phyloP scores from a whole-genome alignment of 2,888 invertebrate species.

The Philopedon plagiatum region DNA sequence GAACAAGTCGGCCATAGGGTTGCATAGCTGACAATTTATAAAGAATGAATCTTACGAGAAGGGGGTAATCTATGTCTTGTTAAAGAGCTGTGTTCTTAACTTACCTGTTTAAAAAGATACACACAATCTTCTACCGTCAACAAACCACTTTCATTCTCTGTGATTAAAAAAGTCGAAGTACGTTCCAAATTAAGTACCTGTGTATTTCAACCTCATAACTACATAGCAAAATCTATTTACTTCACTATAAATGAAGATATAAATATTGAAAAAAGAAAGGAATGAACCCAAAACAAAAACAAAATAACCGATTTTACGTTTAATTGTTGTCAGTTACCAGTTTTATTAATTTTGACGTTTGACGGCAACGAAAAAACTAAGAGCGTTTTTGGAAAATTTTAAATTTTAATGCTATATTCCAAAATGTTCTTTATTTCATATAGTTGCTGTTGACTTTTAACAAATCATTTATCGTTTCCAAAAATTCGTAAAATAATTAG shows the following conservation, averaged over 20 bases:
- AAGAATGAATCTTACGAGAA: no score
- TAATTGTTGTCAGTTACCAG: not conserved
- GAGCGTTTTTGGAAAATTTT: not conserved
- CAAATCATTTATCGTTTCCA: not conserved
- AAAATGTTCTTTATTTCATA: not conserved
- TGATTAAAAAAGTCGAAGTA: slow-evolving; percentile 43
- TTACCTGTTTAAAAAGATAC: no score
- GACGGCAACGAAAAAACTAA: not conserved
- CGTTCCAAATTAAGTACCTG: slow-evolving; percentile 62
- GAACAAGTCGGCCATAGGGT: no score
- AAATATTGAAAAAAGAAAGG: not conserved
- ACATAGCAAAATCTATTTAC: slow-evolving; percentile 45
- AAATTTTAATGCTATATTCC: not conserved
- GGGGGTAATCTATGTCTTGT: no score
- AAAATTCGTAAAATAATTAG: slow-evolving; percentile 9
- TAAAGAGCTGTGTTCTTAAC: no score
- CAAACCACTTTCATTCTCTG: slow-evolving; percentile 28
- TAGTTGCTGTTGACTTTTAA: not conserved
- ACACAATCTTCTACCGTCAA: not conserved
- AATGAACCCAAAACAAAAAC: slow-evolving; percentile 28
- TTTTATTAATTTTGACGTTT: not conserved
- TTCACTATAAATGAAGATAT: slow-evolving; percentile 15
- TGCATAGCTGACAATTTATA: no score
- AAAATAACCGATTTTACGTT: slow-evolving; percentile 31
- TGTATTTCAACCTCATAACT: slow-evolving; percentile 58